A percentile compares a stretch with the other conserved stretches of the same genome.
Evolutionary conservation across 2,797 vertebrate genomes (phyloP).

Genomic region (Tragelaphus oryx): DNA sequence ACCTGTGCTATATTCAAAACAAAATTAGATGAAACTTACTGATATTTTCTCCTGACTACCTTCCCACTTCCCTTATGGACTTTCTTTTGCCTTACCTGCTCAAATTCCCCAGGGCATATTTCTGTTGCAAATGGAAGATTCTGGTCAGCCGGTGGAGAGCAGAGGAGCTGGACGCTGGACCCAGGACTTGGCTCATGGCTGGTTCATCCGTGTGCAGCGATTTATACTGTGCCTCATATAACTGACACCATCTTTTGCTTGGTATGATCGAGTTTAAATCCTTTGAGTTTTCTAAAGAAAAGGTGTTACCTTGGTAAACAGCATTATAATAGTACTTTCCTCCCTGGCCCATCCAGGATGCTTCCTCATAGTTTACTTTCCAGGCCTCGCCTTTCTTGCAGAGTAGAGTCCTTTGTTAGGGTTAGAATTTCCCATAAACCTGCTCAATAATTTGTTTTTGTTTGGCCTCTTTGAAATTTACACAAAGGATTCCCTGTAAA

Average conservation of each 20-base stretch:
- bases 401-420: conserved; percentile 57
- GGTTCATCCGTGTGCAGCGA: neutral
- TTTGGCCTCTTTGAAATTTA: conserved; percentile 63
- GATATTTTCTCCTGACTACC: neutral
- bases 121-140: conserved; percentile 24
- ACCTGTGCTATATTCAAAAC: neutral
- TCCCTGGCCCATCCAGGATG: neutral
- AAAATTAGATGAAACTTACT: neutral
- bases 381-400: conserved; percentile 23
- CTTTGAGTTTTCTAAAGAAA: conserved; percentile 17
- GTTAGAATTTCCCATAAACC: conserved; percentile 66
- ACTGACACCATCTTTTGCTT: neutral
- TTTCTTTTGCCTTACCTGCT: neutral
- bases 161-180: conserved; percentile 8
- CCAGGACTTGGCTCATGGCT: neutral
- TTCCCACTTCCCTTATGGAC: neutral
- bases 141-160: neutral
- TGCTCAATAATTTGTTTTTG: conserved; percentile 66
- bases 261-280: neutral
- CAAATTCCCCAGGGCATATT: neutral
- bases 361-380: conserved; percentile 55
- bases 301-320: neutral
- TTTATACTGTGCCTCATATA: neutral
- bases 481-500: conserved; percentile 70
- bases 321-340: conserved; percentile 20